Conservation (phyloP, 2,113 vertebrate species). For the Dasypus novemcinctus region DNA sequence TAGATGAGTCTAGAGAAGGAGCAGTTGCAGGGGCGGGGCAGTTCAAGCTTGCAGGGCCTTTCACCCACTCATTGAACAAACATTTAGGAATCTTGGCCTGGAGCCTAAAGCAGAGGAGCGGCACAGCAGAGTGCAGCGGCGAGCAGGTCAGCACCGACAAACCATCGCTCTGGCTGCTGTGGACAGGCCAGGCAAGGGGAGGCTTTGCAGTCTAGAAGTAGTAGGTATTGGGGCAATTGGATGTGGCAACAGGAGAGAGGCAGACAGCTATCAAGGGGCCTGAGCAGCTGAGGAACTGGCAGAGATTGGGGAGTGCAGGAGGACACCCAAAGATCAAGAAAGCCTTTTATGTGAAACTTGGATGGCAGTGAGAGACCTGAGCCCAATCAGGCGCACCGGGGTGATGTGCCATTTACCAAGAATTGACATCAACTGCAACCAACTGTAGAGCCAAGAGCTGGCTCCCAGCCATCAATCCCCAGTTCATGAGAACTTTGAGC, state of each 20-base stretch:
- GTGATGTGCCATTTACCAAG: too few relatives aligned
- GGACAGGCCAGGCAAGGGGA: fast-evolving
- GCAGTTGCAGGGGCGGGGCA: too few relatives aligned
- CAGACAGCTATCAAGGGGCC: too few relatives aligned
- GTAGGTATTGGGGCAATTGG: neutral
- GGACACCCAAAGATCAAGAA: too few relatives aligned
- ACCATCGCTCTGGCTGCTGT: neutral
- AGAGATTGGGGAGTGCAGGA: too few relatives aligned
- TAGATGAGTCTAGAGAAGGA: too few relatives aligned
- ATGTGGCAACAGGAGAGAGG: fast-evolving
- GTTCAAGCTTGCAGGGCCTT: fast-evolving
- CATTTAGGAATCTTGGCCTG: neutral
- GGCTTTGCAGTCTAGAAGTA: neutral
- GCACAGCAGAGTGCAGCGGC: neutral
- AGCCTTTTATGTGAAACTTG: too few relatives aligned
- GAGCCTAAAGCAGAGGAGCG: neutral
- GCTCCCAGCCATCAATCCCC: neutral
- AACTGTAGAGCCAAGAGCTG: fast-evolving
- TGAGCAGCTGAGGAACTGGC: fast-evolving
- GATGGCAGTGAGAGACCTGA: neutral
- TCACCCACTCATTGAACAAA: fast-evolving
- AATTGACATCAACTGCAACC: neutral
- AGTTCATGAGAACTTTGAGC: neutral
- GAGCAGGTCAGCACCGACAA: fast-evolving
- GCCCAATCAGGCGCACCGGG: fast-evolving